Percentiles rank a stretch among this genome's conserved stretches.
These are phyloP conservation scores for Callimorpha dominula DNA, from an alignment of 2,888 invertebrate genomes.

Conservation along the genomic window DNA sequence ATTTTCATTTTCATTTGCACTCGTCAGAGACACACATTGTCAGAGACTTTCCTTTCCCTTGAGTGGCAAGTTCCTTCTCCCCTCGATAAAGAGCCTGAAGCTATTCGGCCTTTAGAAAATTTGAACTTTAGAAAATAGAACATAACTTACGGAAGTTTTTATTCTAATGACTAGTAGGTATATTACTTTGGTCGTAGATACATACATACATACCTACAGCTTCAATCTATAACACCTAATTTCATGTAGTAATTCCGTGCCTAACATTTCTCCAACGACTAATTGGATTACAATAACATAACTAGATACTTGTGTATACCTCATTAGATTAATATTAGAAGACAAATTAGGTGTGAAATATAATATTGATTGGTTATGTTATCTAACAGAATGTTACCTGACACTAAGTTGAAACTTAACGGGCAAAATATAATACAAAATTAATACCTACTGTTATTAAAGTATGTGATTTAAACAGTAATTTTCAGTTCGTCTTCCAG, in stretches of 20 bases:
- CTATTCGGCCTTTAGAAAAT: too few relatives aligned
- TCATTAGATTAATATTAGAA: too few relatives aligned
- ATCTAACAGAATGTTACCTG: too few relatives aligned
- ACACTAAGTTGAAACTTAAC: too few relatives aligned
- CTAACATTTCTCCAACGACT: not conserved
- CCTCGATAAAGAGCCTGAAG: too few relatives aligned
- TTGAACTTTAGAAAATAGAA: too few relatives aligned
- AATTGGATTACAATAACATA: not conserved
- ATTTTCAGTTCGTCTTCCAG: not conserved
- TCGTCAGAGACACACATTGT: not conserved
- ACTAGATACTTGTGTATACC: not conserved
- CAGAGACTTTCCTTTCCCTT: too few relatives aligned
- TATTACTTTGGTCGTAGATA: not conserved
- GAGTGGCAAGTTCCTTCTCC: too few relatives aligned
- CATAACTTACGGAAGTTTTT: too few relatives aligned
- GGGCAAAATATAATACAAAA: not conserved
- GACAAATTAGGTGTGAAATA: not conserved
- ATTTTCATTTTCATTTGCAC: not conserved
- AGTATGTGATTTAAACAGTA: not conserved
- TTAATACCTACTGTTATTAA: not conserved
- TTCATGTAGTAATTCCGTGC: not conserved
- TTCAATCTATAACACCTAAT: not conserved
- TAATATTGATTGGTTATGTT: not conserved
- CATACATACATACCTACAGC: too few relatives aligned
- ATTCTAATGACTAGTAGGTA: not conserved